Base-by-base conservation (phyloP, 1,140 invertebrate species). In the Conus ventricosus region DNA sequence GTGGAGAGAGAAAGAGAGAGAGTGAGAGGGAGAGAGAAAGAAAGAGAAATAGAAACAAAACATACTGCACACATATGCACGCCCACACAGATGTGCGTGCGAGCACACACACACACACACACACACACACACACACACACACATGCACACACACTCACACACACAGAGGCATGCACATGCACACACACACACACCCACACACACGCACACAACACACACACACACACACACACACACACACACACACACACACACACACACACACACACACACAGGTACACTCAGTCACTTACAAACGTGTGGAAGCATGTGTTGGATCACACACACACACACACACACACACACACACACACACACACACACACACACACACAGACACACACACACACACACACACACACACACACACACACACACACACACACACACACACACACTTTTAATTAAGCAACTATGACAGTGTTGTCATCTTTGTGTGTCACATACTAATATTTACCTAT, bases 191-290 rank as follows among this genome's bases (percentile, higher is more conserved):
- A 71, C 67, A 71, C 67, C 4, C 67, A n/a, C 67, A 71, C 67
- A n/a, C 67, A 51, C 8, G 7, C 25, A 78, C 76, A 78, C 76
- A 78, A 83, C 81, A 83, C 81, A 83, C 81, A 83, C 53, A 83
- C 81, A 83, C 81, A 55, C 81, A 83, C 81, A 83, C 81, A 78
- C 25, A 78, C 76, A 78, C 76, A 78, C 76, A 39, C 25, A 51
- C 76, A 39, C 76, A 78, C 76, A 78, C 76, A 78, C 76, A 39
- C 76, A 78, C 76, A 39, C 76, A 39, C 39, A 39, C 76, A 78
- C 76, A 39, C 76, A 39, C 25, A 23, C 76, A 78, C 76, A 78
- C 76, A 78, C 76, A 78, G 25, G 11, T 39, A 78, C 76, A 39
- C 76, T 20, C 71, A 75, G 17, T 8, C 71, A 75, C 71, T 20